Base-by-base conservation (phyloP, 2,113 vertebrate genomes). In the Triplophysa rosa region DNA sequence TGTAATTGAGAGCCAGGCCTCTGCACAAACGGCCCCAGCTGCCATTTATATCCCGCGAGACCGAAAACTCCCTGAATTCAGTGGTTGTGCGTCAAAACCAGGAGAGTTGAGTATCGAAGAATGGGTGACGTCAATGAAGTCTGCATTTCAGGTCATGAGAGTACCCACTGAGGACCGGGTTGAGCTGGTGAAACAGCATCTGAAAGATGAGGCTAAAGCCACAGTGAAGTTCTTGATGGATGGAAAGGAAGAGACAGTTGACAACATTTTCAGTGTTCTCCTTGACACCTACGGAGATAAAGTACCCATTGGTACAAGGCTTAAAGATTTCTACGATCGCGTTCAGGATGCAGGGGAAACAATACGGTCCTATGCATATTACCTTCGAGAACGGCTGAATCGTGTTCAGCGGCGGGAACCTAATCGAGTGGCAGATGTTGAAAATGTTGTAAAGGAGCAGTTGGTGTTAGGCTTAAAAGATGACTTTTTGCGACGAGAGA, bases 401-500 rank as follows among this genome's bases (percentile, higher is more conserved):
- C 12, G 37, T 33, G 26, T 73, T 12, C 45, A n/a, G 26, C 54
- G 8, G 7, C 17, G 24, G 59, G 70, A 58, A 16, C 23, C 21
- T 19, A 16, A 5, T 8, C n/a, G 52, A 12, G 70, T 73, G 23
- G 26, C 42, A 49, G 64, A 78, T 56, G 47, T 26, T 21, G 64
- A 78, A 54, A 26, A 24, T 1, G 49, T 67, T 5, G 7, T 67
- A 23, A 78, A 78, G 13, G 76, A 78, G 56, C 76, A 78, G 49
- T 21, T 78, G 8, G 76, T 67, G 42, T 33, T 78, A 14, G 76
- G 76, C 19, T 17, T 78, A 12, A 54, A 23, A 78, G 49, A 78
- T 78, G 76, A 78, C 12, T 29, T 67, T 7, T 33, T 78, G 23
- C 65, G 64, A 7, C 63, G 64, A 21, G 76, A 78, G 54, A 79